Conservation (phyloP, 2,888 invertebrate genomes). For the Papilio gigon region DNA sequence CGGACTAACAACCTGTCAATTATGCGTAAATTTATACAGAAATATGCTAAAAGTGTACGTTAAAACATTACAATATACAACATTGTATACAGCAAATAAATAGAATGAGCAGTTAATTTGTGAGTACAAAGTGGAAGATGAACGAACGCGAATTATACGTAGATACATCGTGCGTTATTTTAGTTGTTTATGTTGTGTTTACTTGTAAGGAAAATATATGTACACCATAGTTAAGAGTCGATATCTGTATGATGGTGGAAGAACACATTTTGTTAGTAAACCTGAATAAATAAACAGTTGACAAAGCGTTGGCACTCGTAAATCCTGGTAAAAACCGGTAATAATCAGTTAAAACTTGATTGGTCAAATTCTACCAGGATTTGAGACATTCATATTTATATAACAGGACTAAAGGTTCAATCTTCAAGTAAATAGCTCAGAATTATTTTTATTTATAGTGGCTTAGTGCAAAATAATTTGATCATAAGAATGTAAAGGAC, state of each 20-base stretch:
- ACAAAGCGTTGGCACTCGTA: too few relatives aligned
- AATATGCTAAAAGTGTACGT: not conserved
- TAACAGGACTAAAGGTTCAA: not conserved
- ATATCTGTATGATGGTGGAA: too few relatives aligned
- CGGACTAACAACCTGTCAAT: not conserved
- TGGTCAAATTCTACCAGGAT: not conserved
- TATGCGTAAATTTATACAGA: not conserved
- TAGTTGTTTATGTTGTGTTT: too few relatives aligned
- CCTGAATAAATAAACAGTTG: too few relatives aligned
- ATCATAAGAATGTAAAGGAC: not conserved
- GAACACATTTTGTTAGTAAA: too few relatives aligned
- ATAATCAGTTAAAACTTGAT: not conserved
- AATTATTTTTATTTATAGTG: not conserved
- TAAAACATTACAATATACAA: not conserved
- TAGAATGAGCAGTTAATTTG: too few relatives aligned
- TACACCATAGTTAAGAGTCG: too few relatives aligned
- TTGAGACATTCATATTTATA: not conserved
- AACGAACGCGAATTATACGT: not conserved
- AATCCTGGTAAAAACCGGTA: not conserved
- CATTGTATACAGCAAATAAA: not conserved
- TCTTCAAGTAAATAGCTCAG: not conserved
- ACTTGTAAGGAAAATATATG: too few relatives aligned
- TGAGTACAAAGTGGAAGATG: not conserved
- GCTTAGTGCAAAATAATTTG: not conserved
- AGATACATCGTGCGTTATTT: too few relatives aligned